Conservation (phyloP, 2,113 vertebrate genomes). For the Puma concolor region DNA sequence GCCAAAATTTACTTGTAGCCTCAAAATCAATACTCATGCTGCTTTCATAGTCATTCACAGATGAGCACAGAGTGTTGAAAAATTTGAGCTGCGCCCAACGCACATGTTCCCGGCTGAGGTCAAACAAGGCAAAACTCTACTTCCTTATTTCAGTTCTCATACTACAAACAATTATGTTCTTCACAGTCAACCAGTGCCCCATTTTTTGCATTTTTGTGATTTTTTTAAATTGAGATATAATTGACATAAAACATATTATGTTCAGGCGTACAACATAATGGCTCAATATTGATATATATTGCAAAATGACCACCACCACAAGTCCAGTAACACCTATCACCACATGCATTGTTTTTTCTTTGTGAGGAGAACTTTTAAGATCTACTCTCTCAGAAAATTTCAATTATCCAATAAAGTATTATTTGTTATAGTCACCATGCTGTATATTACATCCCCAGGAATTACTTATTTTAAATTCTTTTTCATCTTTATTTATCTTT, state of each 20-base stretch:
- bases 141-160: slow-evolving; percentile 42
- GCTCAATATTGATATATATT: not conserved
- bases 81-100: not conserved
- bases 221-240: not conserved
- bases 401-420: not conserved
- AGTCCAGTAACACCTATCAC: not conserved
- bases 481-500: too few relatives aligned
- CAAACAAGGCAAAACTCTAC: not conserved
- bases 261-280: not conserved
- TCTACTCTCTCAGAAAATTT: not conserved
- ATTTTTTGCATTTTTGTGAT: slow-evolving; percentile 23
- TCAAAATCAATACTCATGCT: not conserved
- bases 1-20: slow-evolving; percentile 14
- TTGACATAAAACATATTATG: not conserved
- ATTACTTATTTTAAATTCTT: not conserved
- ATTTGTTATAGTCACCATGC: not conserved
- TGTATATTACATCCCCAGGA: not conserved
- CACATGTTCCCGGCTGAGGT: not conserved
- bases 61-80: not conserved
- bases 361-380: not conserved
- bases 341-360: not conserved
- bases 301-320: not conserved
- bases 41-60: not conserved
- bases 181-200: not conserved
- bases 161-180: slow-evolving; percentile 28